Evolutionary conservation across 2,113 vertebrate species (phyloP).

Genomic region (Ciconia maguari): DNA sequence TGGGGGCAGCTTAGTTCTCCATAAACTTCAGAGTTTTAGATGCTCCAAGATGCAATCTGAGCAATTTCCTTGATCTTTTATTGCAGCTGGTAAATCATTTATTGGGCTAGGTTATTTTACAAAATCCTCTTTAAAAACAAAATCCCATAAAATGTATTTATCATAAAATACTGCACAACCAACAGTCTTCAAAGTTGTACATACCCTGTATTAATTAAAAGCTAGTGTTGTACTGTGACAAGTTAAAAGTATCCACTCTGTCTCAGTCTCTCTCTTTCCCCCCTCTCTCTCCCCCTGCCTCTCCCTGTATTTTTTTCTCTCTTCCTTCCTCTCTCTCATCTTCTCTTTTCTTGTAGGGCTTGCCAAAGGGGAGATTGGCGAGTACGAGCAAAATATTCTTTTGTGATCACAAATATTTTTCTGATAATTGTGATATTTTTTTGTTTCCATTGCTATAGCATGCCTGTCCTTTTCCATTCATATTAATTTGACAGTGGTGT

Average conservation of each 20-base stretch:
- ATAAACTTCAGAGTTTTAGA: constrained; percentile 71
- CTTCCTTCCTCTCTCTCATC: neutral
- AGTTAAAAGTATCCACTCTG: constrained; percentile 18
- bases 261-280: neutral
- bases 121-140: constrained; percentile 70
- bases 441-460: neutral
- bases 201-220: constrained; percentile 65
- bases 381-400: neutral
- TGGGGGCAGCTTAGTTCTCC: constrained; percentile 58
- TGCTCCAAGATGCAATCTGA: constrained; percentile 73
- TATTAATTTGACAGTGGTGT: constrained; percentile 1
- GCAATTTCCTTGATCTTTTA: constrained; percentile 81
- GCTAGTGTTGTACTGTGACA: constrained; percentile 36
- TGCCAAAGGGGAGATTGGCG: neutral
- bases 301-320: neutral
- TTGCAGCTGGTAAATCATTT: constrained; percentile 75
- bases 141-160: constrained; percentile 72
- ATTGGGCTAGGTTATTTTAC: constrained; percentile 69
- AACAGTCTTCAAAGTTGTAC: constrained; percentile 65
- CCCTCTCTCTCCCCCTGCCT: neutral
- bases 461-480: neutral
- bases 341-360: neutral
- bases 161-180: constrained; percentile 53
- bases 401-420: constrained; percentile 14
- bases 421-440: neutral